phyloP scores from a whole-genome alignment of 2,888 invertebrate genomes.

The Drosophila mimica region DNA sequence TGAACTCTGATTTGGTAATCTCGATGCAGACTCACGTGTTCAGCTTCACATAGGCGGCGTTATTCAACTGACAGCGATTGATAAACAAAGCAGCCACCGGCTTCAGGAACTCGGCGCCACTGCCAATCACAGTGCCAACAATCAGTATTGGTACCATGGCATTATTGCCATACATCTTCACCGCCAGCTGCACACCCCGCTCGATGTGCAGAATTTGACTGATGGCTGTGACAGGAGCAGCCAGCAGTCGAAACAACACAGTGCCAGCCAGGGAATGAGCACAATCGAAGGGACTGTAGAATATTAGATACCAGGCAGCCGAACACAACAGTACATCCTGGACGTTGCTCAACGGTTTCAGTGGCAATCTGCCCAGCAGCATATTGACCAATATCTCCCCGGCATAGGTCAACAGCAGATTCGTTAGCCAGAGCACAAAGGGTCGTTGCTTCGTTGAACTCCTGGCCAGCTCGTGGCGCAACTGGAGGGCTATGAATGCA shows the following conservation, averaged over 20 bases:
- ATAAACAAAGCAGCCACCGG: constrained; percentile 60
- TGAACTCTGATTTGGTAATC: constrained; percentile 1
- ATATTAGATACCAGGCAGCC: constrained; percentile 61
- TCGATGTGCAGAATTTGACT: constrained; percentile 66
- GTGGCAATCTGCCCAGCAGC: constrained; percentile 58
- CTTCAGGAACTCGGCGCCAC: constrained; percentile 67
- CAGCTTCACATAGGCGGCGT: constrained; percentile 59
- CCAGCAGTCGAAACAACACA: constrained; percentile 48
- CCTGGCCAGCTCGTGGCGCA: constrained; percentile 58
- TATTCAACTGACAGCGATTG: constrained; percentile 61
- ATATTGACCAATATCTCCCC: constrained; percentile 67
- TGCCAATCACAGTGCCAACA: constrained; percentile 66
- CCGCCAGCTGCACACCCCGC: constrained; percentile 50
- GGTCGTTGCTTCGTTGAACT: constrained; percentile 46
- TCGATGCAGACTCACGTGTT: constrained; percentile 56
- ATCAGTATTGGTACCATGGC: constrained; percentile 62
- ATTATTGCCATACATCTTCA: constrained; percentile 42
- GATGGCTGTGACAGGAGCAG: constrained; percentile 50
- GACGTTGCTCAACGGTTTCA: constrained; percentile 60
- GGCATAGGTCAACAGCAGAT: constrained; percentile 57
- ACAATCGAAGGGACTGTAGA: constrained; percentile 63
- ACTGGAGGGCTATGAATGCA: constrained; percentile 57
- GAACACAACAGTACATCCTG: constrained; percentile 56
- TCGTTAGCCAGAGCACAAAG: constrained; percentile 60
- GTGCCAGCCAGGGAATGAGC: constrained; percentile 34